phyloP scores from a whole-genome alignment of 2,113 vertebrate genomes.

The Phyllostomus hastatus region DNA sequence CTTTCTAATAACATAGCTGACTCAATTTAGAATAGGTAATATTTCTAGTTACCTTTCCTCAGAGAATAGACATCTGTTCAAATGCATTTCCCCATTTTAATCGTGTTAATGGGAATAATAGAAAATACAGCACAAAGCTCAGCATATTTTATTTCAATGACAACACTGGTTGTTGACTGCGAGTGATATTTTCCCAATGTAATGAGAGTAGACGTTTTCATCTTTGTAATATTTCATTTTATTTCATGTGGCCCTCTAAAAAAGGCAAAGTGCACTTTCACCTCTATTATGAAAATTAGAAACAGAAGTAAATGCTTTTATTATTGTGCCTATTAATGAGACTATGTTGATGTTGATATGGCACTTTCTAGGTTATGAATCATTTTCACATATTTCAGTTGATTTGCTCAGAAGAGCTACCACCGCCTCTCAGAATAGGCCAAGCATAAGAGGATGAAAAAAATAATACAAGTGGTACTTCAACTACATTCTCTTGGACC shows the following conservation, averaged over 20 bases:
- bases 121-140: background rate
- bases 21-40: background rate
- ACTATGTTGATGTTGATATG: background rate
- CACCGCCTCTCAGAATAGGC: background rate
- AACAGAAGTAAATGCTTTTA: background rate
- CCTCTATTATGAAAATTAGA: background rate
- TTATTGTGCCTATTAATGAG: background rate
- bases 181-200: background rate
- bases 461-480: background rate
- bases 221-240: background rate
- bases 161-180: background rate
- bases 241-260: background rate
- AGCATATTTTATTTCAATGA: background rate
- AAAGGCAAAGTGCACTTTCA: background rate
- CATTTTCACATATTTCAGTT: background rate
- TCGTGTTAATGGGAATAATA: conserved; percentile 29
- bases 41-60: conserved; percentile 4
- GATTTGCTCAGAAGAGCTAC: background rate
- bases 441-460: background rate
- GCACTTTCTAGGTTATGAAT: background rate
- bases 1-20: background rate
- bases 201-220: background rate
- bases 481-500: background rate
- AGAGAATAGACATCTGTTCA: conserved; percentile 31
- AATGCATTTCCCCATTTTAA: conserved; percentile 37